phyloP scores from a whole-genome alignment of 2,797 vertebrate species.

The Apogon hyalosoma region DNA sequence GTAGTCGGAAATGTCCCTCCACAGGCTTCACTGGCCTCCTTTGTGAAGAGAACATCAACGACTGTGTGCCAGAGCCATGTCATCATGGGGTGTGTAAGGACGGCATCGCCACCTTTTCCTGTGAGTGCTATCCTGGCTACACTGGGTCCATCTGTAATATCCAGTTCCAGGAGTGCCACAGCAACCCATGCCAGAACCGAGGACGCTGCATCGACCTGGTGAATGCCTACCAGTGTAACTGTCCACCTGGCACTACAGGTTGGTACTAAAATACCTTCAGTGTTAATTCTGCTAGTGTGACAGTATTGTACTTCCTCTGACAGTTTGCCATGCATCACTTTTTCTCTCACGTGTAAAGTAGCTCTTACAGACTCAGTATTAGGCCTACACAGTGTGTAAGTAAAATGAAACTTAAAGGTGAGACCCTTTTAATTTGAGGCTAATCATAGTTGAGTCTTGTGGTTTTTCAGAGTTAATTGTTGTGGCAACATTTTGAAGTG shows the following conservation, averaged over 20 bases:
- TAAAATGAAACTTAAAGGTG: too few relatives aligned
- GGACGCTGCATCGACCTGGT: slow-evolving; percentile 92
- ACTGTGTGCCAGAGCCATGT: slow-evolving; percentile 92
- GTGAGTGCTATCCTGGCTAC: slow-evolving; percentile 90
- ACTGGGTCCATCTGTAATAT: slow-evolving; percentile 91
- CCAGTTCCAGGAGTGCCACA: slow-evolving; percentile 92
- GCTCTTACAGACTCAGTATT: neutral
- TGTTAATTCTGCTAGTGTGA: neutral
- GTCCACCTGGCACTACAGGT: slow-evolving; percentile 90
- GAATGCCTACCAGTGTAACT: slow-evolving; percentile 93
- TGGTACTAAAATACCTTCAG: slow-evolving; percentile 5
- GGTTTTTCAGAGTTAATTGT: slow-evolving; percentile 8
- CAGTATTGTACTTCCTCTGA: slow-evolving; percentile 6
- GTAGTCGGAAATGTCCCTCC: slow-evolving; percentile 8
- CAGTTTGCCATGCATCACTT: neutral
- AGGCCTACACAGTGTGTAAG: neutral
- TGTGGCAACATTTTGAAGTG: slow-evolving; percentile 8
- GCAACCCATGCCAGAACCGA: slow-evolving; percentile 92
- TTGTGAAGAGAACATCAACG: slow-evolving; percentile 91
- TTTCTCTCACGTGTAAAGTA: neutral
- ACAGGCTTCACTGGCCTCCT: slow-evolving; percentile 89
- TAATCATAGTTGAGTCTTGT: neutral
- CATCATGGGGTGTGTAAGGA: slow-evolving; percentile 92
- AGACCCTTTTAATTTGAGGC: too few relatives aligned
- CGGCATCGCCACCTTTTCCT: slow-evolving; percentile 90